Evolutionary conservation across 2,113 vertebrate genomes (phyloP), one percentile per base, ranked within the genome.

Genomic region (Leptobrachium ailaonicum): DNA sequence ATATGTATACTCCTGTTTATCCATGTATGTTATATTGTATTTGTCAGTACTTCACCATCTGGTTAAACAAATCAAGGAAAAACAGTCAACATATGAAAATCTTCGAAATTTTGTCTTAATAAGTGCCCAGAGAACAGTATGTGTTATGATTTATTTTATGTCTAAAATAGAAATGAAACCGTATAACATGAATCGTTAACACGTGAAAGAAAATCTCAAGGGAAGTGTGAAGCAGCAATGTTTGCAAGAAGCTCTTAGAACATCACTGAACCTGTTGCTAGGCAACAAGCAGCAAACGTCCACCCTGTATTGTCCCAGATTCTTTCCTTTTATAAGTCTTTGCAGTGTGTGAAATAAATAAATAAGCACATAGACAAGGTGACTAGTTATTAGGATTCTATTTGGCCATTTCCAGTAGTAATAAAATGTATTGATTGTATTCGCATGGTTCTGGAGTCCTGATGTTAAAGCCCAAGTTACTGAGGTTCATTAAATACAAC

Each of bases 131-230:
- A 63, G 58, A 71, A 63, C 9, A 71, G 45, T 13, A 75, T 45
- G 32, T 45, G 6, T 40, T 54, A 50, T 66, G n/a, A 45, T 13
- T 53, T 66, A 20, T 42, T 64, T 76, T 66, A 45, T 76, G 74
- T 54, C 63, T 76, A 20, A 64, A 79, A 60, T 62, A 71, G 44
- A 79, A 79, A 72, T 79, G 53, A 66, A 66, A 66, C 58, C 50
- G 71, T 71, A 63, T 66, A 79, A 54, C 47, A 73, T 72, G 14
- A 66, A 79, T 79, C 71, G 56, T 70, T 71, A 71, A 71, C 47
- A 54, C 77, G 54, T 71, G 58, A 76, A 77, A 77, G 75, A 69
- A 67, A 79, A 79, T 47, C 69, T 79, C 69, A 79, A 73, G 77
- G 77, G 69, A 79, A 72, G 32, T 56, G 40, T 69, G 50, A 45